Evolutionary conservation across 2,888 invertebrate genomes (phyloP), one percentile per base, ranked within the genome.

Genomic region (Diarsia mendica): DNA sequence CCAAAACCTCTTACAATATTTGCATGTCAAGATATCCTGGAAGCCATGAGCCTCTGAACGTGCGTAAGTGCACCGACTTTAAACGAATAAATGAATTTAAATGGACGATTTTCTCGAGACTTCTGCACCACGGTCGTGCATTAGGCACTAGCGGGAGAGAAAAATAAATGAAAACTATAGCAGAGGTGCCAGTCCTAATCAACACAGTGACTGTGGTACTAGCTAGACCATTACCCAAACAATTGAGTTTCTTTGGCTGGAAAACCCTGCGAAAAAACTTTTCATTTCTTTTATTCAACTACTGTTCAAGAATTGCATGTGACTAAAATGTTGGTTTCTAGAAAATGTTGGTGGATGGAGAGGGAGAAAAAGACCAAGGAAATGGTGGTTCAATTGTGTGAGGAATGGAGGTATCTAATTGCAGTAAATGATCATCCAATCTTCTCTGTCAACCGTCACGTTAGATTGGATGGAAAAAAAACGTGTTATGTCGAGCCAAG

Each of bases 21-120:
- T 72, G 23, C 67, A 67, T 76, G 46, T 48, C 39, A 63, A 67
- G 23, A 23, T 61, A 75, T 76, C 67, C 53, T 18, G 39, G 46
- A 28, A 67, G n/a, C 44, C 28, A 28, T 46, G n/a, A 46, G 53
- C 44, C n/a, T 63, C 48, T 67, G 39, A 67, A 76, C 28, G 20
- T 53, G 51, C 44, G 64, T 51, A 33, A 70, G 49, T 67, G 61
- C 76, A 53, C 23, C 15, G 51, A 51, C 33, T 65, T 15, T 46
- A 49, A 20, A 13, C 48, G 78, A 78, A 78, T 78, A 78, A 72
- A 78, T 78, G 66, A 72, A 78, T 78, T 71, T 67, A 72, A 72
- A 77, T 72, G 61, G 65, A 72, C 72, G 23, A 46, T 77, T 69
- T 58, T 23, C 53, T 61, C 60, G 20, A 44, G 20, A 18, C 53